A percentile compares a stretch with the other conserved stretches of the same genome.
Evolutionary conservation across 2,888 invertebrate species (phyloP).

Genomic region (Chrysotoxum bicinctum): DNA sequence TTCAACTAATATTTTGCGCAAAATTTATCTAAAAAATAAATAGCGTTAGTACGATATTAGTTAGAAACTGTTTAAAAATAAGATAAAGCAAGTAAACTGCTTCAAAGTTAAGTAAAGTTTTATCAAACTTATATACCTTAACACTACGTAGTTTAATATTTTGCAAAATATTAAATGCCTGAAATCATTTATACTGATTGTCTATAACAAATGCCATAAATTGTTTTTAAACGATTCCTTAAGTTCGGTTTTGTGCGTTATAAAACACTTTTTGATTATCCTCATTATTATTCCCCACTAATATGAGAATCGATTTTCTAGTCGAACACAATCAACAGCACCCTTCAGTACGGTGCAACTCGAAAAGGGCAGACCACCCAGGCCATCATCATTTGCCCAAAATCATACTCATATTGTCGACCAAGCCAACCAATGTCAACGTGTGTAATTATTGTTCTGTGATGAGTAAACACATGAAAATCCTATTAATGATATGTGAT

Average conservation of each 20-base stretch:
- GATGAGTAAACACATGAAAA: constrained; percentile 67
- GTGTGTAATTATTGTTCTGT: constrained; percentile 60
- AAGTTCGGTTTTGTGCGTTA: neutral
- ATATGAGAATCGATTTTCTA: constrained; percentile 41
- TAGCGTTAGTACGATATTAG: no score
- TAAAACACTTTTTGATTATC: constrained; percentile 25
- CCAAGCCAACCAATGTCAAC: constrained; percentile 42
- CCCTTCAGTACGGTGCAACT: neutral
- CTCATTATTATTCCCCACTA: constrained; percentile 14
- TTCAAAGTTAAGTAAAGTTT: no score
- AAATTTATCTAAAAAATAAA: no score
- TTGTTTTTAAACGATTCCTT: neutral
- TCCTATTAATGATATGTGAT: constrained; percentile 67
- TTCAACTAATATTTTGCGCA: no score
- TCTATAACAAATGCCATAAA: neutral
- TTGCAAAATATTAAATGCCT: no score
- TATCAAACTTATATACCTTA: no score
- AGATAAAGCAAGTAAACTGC: no score
- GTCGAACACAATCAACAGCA: neutral
- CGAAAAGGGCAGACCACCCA: neutral
- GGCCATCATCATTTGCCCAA: constrained; percentile 4
- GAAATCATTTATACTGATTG: no score
- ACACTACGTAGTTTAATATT: no score
- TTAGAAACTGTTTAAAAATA: no score
- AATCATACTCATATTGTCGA: constrained; percentile 38